Percentiles rank a stretch among this genome's conserved stretches.
phyloP scores from a whole-genome alignment of 2,888 invertebrate species.

The Andrena bicolor region DNA sequence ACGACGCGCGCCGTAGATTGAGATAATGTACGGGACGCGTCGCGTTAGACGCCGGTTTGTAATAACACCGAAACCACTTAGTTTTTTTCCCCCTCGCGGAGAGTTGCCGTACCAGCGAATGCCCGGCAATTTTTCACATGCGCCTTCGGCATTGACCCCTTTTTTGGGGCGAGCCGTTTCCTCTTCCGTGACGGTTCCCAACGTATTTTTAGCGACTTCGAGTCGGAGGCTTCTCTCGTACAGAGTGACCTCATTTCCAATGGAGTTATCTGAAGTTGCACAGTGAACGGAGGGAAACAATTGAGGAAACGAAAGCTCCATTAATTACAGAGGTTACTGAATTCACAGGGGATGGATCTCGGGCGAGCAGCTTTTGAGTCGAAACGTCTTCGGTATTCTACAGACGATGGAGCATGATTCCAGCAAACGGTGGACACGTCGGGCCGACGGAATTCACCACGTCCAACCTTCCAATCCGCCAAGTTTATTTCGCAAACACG shows the following conservation, averaged over 20 bases:
- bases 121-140: slow-evolving; percentile 47
- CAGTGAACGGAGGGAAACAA: not conserved
- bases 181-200: slow-evolving; percentile 46
- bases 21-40: slow-evolving; percentile 52
- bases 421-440: not conserved
- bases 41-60: slow-evolving; percentile 45
- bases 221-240: not conserved
- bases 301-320: not conserved
- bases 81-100: slow-evolving; percentile 36
- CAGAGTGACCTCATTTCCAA: slow-evolving; percentile 25
- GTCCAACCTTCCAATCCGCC: not conserved
- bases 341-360: not conserved
- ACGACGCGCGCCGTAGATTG: slow-evolving; percentile 52
- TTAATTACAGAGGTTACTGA: not conserved
- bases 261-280: slow-evolving; percentile 5
- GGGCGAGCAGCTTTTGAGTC: not conserved
- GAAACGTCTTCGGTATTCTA: not conserved
- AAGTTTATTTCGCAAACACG: not conserved
- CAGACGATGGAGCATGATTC: slow-evolving; percentile 2
- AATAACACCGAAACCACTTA: slow-evolving; percentile 61
- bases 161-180: slow-evolving; percentile 46
- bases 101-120: slow-evolving; percentile 12
- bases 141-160: slow-evolving; percentile 61
- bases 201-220: slow-evolving; percentile 46
- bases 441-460: not conserved